Percentiles rank a stretch among this genome's conserved stretches.
Conservation (phyloP, 2,888 invertebrate genomes). For the Brachypalpus laphriformis region DNA sequence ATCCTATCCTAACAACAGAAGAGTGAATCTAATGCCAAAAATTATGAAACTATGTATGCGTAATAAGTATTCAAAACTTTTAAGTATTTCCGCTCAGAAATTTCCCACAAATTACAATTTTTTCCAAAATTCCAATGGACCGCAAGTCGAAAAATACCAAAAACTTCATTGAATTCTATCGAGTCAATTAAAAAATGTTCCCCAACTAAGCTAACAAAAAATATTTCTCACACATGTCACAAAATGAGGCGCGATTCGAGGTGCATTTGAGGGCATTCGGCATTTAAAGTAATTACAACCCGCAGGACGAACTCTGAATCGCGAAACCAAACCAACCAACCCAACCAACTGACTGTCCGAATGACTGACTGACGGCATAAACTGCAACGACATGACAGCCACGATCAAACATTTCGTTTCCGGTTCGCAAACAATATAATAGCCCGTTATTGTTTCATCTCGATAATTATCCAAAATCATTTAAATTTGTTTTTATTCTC, state of each 20-base stretch:
- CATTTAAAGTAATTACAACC: constrained; percentile 74
- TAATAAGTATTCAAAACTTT: too few relatives aligned
- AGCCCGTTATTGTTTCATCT: constrained; percentile 74
- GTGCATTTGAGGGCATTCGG: constrained; percentile 64
- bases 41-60: too few relatives aligned
- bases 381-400: constrained; percentile 68
- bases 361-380: constrained; percentile 70
- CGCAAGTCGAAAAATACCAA: background rate
- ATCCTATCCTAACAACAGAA: too few relatives aligned
- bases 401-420: constrained; percentile 74
- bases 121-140: background rate
- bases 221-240: constrained; percentile 72
- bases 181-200: background rate
- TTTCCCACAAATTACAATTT: background rate
- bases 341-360: constrained; percentile 47
- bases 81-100: too few relatives aligned
- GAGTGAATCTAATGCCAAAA: too few relatives aligned
- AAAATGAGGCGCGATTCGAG: constrained; percentile 55
- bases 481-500: constrained; percentile 55
- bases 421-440: constrained; percentile 74
- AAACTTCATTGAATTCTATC: constrained; percentile 10
- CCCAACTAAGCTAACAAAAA: constrained; percentile 17
- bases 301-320: constrained; percentile 55
- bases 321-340: constrained; percentile 14
- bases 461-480: constrained; percentile 74